Evolutionary conservation across 2,113 vertebrate species (phyloP), one percentile per base, ranked within the genome.

Genomic region (Ceyx margarethae): DNA sequence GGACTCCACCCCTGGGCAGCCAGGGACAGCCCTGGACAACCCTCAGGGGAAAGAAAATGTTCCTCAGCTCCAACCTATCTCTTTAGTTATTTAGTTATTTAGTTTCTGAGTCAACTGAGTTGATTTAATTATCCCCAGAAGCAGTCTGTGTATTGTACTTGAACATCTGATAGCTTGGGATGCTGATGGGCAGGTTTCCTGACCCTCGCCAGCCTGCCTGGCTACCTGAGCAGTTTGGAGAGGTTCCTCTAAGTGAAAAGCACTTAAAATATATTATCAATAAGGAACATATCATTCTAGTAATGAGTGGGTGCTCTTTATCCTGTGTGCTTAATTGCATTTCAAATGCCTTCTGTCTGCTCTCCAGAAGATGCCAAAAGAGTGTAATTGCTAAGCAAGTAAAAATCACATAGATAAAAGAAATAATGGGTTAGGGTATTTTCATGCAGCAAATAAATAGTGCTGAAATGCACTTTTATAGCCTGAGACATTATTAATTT

Each of bases 211-310:
- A 66, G 56, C 81, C 66, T 64, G 33, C 37, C 58, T 68, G 71
- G 51, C 68, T 83, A 46, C 74, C 90, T 71, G 74, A 75, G 80
- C 13, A 29, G 51, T 50, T 80, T 50, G 56, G 42, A 83, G 65
- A 85, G 68, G 42, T 91, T 69, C 17, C 46, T 73, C 18, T 31
- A 37, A 88, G 84, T 72, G 40, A 67, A 90, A 90, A 94, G 66
- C 73, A 72, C 53, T 94, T 90, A 64, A 67, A 86, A 91, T 75
- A 5, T 48, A 75, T 88, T 92, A 68, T 87, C 71, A n/a, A 75
- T 84, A 78, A 76, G 5, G 6, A 78, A 84, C 60, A 11, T 69
- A 54, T 1, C 5, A 3, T 74, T 73, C 56, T 50, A 62, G 31
- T 66, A 69, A 28, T n/a, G 19, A 74, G 76, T 31, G 64, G 58